Evolutionary conservation across 2,888 invertebrate species (phyloP).

Genomic region (Aporophyla lueneburgensis): DNA sequence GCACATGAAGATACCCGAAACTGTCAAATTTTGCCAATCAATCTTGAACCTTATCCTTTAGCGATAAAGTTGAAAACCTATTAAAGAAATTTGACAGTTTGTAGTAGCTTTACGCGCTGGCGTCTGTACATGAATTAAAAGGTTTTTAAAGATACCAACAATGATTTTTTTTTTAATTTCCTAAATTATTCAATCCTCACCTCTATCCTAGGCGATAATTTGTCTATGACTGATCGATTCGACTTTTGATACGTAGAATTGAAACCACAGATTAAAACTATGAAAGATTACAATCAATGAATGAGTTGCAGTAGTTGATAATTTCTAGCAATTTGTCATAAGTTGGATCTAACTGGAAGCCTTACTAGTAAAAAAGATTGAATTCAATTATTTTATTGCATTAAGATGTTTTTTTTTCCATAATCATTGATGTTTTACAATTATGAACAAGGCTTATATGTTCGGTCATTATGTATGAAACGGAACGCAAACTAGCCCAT

Average conservation of each 20-base stretch:
- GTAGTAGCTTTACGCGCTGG: too few species aligned
- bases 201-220: background rate
- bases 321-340: background rate
- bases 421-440: background rate
- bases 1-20: too few species aligned
- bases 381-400: background rate
- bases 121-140: too few species aligned
- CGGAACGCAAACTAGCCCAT: conserved; percentile 34
- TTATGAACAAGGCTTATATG: too few species aligned
- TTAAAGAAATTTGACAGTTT: too few species aligned
- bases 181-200: background rate
- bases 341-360: background rate
- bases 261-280: too few species aligned
- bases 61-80: too few species aligned
- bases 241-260: background rate
- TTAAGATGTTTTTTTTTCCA: background rate
- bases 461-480: conserved; percentile 16
- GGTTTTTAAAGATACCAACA: background rate
- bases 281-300: too few species aligned
- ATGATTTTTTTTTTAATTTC: conserved; percentile 1
- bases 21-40: too few species aligned
- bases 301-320: background rate
- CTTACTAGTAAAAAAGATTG: background rate
- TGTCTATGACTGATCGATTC: too few species aligned
- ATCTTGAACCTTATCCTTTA: too few species aligned